Percentiles rank a stretch among this genome's conserved stretches.
phyloP scores from a whole-genome alignment of 2,797 vertebrate species.

The Gorsachius magnificus region DNA sequence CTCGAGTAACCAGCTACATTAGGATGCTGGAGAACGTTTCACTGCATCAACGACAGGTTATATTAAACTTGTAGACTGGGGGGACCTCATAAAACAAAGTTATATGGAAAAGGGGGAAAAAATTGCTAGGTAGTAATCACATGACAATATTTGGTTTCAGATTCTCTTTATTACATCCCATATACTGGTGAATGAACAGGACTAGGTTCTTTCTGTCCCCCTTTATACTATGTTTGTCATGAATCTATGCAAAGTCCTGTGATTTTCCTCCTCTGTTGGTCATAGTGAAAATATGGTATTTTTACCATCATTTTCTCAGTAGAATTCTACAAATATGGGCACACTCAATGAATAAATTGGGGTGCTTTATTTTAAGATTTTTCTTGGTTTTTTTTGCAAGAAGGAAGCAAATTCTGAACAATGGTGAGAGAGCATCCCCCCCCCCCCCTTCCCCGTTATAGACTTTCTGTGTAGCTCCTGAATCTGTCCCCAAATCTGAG shows the following conservation, averaged over 20 bases:
- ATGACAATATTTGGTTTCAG: background rate
- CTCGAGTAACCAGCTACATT: background rate
- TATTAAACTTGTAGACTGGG: background rate
- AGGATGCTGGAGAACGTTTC: background rate
- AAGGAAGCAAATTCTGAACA: background rate
- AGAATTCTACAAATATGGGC: background rate
- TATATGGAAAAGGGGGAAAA: background rate
- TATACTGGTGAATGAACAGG: background rate
- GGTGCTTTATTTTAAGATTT: background rate
- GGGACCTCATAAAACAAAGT: background rate
- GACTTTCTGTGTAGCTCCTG: background rate
- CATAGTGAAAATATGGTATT: background rate
- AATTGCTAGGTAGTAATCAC: background rate
- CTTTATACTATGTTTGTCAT: background rate
- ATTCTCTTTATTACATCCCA: background rate
- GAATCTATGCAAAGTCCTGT: background rate
- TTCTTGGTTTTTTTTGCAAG: background rate
- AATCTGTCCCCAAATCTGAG: background rate
- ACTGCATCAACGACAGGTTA: background rate
- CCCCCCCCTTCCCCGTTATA: fast-evolving
- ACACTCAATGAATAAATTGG: background rate
- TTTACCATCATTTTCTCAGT: background rate
- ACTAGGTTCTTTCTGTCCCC: background rate
- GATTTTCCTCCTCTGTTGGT: background rate
- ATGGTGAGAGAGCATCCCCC: background rate